Evolutionary conservation across 2,888 invertebrate species (phyloP).

Genomic region (Balanococcus diminutus): DNA sequence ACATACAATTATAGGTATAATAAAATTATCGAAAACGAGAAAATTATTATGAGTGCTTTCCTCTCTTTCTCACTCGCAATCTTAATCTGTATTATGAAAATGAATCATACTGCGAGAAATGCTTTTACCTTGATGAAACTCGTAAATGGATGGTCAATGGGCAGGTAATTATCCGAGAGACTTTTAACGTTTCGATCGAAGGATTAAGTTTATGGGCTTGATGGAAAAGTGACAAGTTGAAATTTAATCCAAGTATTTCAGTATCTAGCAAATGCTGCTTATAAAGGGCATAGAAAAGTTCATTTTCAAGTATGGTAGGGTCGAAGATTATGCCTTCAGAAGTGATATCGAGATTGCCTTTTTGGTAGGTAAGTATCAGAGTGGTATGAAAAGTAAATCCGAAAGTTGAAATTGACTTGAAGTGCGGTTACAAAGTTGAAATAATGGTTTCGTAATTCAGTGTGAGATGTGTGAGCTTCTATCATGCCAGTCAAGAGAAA

Average conservation of each 20-base stretch:
- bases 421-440: too few species aligned
- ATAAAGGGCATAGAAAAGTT: too few species aligned
- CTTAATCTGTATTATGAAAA: background rate
- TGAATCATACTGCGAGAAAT: background rate
- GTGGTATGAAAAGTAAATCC: too few species aligned
- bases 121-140: background rate
- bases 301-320: too few species aligned
- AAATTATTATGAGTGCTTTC: background rate
- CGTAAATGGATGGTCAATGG: background rate
- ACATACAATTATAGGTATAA: constrained; percentile 3
- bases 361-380: too few species aligned
- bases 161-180: background rate
- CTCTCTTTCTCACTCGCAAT: background rate
- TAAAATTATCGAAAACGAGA: background rate
- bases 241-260: background rate
- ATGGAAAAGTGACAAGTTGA: background rate
- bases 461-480: too few species aligned
- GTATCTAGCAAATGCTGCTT: too few species aligned
- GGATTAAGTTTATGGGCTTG: background rate
- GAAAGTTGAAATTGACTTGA: too few species aligned
- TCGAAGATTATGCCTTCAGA: too few species aligned
- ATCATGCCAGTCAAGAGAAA: too few species aligned
- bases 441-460: too few species aligned
- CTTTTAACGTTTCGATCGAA: background rate
- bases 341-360: too few species aligned